Evolutionary conservation across 2,113 vertebrate genomes (phyloP).

Genomic region (Euleptes europaea): DNA sequence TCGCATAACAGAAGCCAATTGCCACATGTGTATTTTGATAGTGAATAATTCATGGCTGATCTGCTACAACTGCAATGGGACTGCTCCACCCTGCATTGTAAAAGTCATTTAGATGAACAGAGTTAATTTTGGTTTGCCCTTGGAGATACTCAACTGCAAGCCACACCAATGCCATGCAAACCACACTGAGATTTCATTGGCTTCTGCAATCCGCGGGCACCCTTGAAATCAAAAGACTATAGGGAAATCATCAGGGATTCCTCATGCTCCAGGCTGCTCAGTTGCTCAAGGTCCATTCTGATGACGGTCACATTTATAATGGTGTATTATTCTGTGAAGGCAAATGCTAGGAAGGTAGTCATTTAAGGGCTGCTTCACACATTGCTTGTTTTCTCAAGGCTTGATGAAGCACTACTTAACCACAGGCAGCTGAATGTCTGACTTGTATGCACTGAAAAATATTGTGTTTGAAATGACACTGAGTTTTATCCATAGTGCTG

Average conservation of each 20-base stretch:
- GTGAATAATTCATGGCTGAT: slow-evolving; percentile 72
- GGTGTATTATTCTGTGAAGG: not conserved
- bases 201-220: not conserved
- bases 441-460: not conserved
- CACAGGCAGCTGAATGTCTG: not conserved
- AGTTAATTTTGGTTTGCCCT: slow-evolving; percentile 42
- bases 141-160: slow-evolving; percentile 24
- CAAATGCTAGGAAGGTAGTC: not conserved
- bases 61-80: slow-evolving; percentile 48
- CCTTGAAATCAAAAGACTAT: not conserved
- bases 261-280: not conserved
- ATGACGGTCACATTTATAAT: not conserved
- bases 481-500: not conserved
- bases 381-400: not conserved
- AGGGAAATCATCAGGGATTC: not conserved
- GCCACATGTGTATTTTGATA: slow-evolving; percentile 63
- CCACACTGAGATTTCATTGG: not conserved
- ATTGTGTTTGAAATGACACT: not conserved
- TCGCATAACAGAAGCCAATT: slow-evolving; percentile 61
- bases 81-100: slow-evolving; percentile 33
- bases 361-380: not conserved
- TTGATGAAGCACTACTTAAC: too few relatives aligned
- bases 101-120: slow-evolving; percentile 31
- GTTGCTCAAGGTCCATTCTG: not conserved
- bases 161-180: not conserved